Percentiles rank a stretch among this genome's conserved stretches.
Evolutionary conservation across 2,113 vertebrate genomes (phyloP).

Genomic region (Brachirus orientalis): DNA sequence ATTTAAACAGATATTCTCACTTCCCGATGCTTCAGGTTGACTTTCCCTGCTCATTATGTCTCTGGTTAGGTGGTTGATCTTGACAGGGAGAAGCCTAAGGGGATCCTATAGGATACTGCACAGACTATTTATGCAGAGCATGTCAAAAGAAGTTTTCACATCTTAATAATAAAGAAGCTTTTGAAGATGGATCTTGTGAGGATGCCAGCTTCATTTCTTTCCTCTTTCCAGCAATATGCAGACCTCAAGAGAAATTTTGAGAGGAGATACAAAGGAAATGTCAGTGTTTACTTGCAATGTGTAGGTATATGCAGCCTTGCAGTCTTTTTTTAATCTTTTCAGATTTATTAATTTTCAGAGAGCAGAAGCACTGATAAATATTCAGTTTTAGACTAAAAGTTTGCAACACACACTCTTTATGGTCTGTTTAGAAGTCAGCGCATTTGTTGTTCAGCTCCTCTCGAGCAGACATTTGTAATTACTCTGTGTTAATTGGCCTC

Average conservation of each 20-base stretch:
- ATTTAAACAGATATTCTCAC: slow-evolving; percentile 20
- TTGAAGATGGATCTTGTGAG: slow-evolving; percentile 29
- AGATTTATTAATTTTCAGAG: background rate
- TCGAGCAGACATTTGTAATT: no score
- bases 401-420: no score
- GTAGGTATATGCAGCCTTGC: background rate
- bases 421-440: background rate
- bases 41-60: slow-evolving; percentile 18
- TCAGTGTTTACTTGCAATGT: background rate
- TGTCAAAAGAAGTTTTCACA: slow-evolving; percentile 29
- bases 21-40: slow-evolving; percentile 8
- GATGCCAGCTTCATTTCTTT: slow-evolving; percentile 5
- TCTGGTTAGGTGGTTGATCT: slow-evolving; percentile 3
- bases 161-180: slow-evolving; percentile 20
- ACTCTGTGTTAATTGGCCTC: slow-evolving; percentile 46
- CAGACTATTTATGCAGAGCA: slow-evolving; percentile 20
- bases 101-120: slow-evolving; percentile 9
- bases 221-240: slow-evolving; percentile 3
- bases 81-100: slow-evolving; percentile 31
- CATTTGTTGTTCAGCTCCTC: slow-evolving; percentile 46
- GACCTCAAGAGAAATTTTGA: slow-evolving; percentile 4
- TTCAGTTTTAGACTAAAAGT: no score
- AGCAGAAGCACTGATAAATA: no score
- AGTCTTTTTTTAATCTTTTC: slow-evolving; percentile 5
- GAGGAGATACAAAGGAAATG: slow-evolving; percentile 17